A percentile compares a stretch with the other conserved stretches of the same genome.
These are phyloP conservation scores for Lepus oiostolus DNA, from an alignment of 2,797 vertebrate species.

Conservation along the genomic window DNA sequence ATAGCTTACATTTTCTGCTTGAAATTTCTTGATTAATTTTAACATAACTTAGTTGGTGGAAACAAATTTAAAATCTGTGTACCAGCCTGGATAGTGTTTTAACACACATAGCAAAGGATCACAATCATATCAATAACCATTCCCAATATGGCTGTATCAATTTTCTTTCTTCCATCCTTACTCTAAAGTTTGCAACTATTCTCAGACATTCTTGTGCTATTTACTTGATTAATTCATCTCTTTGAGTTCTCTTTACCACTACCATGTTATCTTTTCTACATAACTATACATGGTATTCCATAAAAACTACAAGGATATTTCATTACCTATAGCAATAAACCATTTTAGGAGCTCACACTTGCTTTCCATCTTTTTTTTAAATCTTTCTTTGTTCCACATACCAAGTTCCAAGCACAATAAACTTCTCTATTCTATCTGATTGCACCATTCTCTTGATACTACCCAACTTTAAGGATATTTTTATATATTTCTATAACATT, in stretches of 20 bases:
- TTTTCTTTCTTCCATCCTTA: neutral
- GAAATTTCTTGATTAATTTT: neutral
- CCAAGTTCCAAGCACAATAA: neutral
- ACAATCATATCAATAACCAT: neutral
- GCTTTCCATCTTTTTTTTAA: neutral
- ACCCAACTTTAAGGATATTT: neutral
- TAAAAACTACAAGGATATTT: neutral
- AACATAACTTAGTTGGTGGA: neutral
- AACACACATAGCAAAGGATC: neutral
- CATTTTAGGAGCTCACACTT: neutral
- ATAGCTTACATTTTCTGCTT: neutral
- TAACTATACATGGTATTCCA: neutral
- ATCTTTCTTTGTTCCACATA: neutral
- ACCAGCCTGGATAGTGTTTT: neutral
- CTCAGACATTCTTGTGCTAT: neutral
- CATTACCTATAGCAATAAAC: neutral
- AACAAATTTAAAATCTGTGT: neutral
- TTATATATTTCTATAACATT: neutral
- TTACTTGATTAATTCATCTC: neutral
- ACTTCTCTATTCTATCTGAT: neutral
- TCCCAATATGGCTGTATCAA: neutral
- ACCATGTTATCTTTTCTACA: neutral
- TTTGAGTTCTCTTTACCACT: neutral
- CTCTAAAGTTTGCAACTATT: neutral
- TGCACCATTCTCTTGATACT: neutral